Conservation (phyloP, 2,113 vertebrate genomes). For the Heterocephalus glaber region DNA sequence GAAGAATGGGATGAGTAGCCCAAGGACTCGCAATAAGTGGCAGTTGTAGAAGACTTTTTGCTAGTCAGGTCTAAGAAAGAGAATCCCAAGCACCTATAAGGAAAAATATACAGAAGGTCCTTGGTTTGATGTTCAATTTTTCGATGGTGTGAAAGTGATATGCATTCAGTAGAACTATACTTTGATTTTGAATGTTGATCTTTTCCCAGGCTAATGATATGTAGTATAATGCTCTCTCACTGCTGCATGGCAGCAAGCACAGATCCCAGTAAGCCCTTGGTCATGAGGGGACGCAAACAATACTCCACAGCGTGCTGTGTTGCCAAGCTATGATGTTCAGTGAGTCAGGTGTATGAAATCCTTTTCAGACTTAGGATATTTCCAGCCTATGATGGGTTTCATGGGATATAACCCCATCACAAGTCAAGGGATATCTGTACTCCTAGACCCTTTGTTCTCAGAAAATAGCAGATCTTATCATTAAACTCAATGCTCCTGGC, state of each 20-base stretch:
- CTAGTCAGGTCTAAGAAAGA: not conserved
- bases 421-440: not conserved
- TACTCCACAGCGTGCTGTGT: not conserved
- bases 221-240: too few species aligned
- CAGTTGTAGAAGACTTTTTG: not conserved
- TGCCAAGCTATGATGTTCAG: not conserved
- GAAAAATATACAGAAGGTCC: not conserved
- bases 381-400: not conserved
- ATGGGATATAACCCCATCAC: not conserved
- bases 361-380: not conserved
- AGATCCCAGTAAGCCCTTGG: not conserved
- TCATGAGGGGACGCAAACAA: not conserved
- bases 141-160: not conserved
- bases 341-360: not conserved
- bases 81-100: not conserved
- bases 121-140: not conserved
- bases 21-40: not conserved
- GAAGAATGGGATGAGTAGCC: not conserved
- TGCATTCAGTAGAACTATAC: not conserved
- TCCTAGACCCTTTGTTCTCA: not conserved
- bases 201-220: not conserved
- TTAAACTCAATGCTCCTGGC: fast-evolving
- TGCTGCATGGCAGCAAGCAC: not conserved
- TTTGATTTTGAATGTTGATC: not conserved
- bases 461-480: not conserved